Base-by-base conservation (phyloP, 2,888 invertebrate species). In the Osmoderma eremita region DNA sequence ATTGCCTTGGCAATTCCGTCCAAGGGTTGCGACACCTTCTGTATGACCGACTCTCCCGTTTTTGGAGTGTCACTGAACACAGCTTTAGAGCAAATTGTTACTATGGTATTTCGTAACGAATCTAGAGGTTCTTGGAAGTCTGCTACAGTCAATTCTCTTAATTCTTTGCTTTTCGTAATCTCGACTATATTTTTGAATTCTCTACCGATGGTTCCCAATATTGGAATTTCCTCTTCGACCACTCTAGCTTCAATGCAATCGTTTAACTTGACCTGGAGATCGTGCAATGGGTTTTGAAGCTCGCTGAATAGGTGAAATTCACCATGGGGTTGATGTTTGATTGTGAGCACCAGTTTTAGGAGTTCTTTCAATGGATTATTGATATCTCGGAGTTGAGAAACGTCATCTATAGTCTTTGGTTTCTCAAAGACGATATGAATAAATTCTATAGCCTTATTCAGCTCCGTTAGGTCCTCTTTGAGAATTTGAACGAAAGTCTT, bases 1-100 rank as follows among this genome's bases (percentile, higher is more conserved):
- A 82, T 78, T 2, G 75, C 74, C 69, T 80, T 81, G 8, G 76
- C 77, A 10, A 82, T 71, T 45, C 75, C 73, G 71, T 82, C 82
- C 24, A 82, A 66, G 0, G 80, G 78, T 64, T 75, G 73, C 1
- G 79, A 50, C 12, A 81, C 69, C 41, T 76, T 77, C 71, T 79
- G 78, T 10, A 82, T 71, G 2, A 80, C 67, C 0, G 80, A 75
- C 68, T 78, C 77, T 64, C 78, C 71, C 17, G 74, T 71, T 41
- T 71, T 54, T 5, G 72, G 68, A 4, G 67, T 65, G 38, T 76
- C 75, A 3, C 70, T 71, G 22, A 78, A 70, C n/a, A 81, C 78
- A 5, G 80, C 78, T 72, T 76, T 80, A 70, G 77, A 78, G 65
- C 80, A 81, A 50, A 79, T 75, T 41, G 75, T 77, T 20, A 82